Base-by-base conservation (phyloP, 2,113 vertebrate species). In the Geothlypis trichas region DNA sequence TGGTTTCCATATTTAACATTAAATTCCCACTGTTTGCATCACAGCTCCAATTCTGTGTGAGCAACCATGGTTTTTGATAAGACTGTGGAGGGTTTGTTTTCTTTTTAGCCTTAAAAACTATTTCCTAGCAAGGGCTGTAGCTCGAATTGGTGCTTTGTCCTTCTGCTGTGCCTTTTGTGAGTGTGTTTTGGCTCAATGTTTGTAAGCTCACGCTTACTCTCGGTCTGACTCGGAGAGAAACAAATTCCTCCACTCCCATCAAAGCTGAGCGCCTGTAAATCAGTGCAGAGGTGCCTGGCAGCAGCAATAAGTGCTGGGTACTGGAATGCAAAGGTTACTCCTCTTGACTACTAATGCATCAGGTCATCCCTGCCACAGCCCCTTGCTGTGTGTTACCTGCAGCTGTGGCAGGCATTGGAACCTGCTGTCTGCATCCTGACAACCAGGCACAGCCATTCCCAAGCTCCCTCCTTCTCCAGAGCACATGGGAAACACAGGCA, bases 301-400 rank as follows among this genome's bases (percentile, higher is more conserved):
- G 84, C 68, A 51, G 2, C 78, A 88, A 3, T 67, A 47, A 80
- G 63, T 37, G 79, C 75, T 51, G 2, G 6, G 0, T 42, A 10
- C 71, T 72, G 68, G 39, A 75, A 94, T 92, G 55, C 68, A 85
- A 68, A 83, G 83, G 88, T 74, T 90, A 9, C 76, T 90, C 20
- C 52, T 86, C 85, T 10, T 75, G 93, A 80, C 92, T 96, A 9
- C 90, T 57, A 49, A 95, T 90, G 75, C 76, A 86, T 37, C 79
- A 15, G 33, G 72, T 59, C 61, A 5, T 51, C 24, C 39, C 73
- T 86, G 42, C 55, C 73, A 20, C 65, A 44, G 77, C 69, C 66
- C 46, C 82, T 74, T 30, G 13, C 21, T 18, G 41, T 18, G 28
- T 55, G 91, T 46, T 47, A 2, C 10, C 1, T 15, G 83, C 35